Percentiles rank a stretch among this genome's conserved stretches.
phyloP scores from a whole-genome alignment of 2,888 invertebrate species.

The Amiota communis region DNA sequence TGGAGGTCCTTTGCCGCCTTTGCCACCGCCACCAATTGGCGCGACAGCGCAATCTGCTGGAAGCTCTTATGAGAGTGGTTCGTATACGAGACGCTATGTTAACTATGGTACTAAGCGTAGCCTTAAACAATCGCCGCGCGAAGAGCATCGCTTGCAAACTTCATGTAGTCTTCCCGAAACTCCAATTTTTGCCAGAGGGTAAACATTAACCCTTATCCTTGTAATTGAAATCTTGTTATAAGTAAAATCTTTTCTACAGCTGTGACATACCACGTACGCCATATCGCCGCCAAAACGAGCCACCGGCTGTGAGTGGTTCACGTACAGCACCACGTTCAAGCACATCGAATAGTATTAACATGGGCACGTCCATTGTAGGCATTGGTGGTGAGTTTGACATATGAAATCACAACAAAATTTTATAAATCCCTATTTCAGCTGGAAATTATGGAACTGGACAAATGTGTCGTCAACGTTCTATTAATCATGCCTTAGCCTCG shows the following conservation, averaged over 20 bases:
- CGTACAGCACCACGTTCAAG: conserved; percentile 78
- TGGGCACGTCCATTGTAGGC: conserved; percentile 72
- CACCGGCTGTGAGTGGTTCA: conserved; percentile 70
- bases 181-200: conserved; percentile 87
- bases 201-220: conserved; percentile 27
- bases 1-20: conserved; percentile 54
- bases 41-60: conserved; percentile 34
- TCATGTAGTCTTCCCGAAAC: conserved; percentile 92
- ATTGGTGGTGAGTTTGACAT: conserved; percentile 58
- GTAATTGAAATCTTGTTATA: not conserved
- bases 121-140: conserved; percentile 76
- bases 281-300: conserved; percentile 77
- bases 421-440: conserved; percentile 39
- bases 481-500: conserved; percentile 78
- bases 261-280: conserved; percentile 89
- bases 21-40: conserved; percentile 50
- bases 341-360: conserved; percentile 72
- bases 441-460: conserved; percentile 62
- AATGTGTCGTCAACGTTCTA: conserved; percentile 74
- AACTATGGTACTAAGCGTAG: conserved; percentile 73
- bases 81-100: conserved; percentile 73
- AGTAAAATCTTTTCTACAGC: conserved; percentile 47
- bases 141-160: conserved; percentile 82
- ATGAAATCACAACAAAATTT: not conserved
- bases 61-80: conserved; percentile 71